A percentile compares a stretch with the other conserved stretches of the same genome.
Conservation (phyloP, 2,113 vertebrate genomes). For the Sylvicapra grimmia region DNA sequence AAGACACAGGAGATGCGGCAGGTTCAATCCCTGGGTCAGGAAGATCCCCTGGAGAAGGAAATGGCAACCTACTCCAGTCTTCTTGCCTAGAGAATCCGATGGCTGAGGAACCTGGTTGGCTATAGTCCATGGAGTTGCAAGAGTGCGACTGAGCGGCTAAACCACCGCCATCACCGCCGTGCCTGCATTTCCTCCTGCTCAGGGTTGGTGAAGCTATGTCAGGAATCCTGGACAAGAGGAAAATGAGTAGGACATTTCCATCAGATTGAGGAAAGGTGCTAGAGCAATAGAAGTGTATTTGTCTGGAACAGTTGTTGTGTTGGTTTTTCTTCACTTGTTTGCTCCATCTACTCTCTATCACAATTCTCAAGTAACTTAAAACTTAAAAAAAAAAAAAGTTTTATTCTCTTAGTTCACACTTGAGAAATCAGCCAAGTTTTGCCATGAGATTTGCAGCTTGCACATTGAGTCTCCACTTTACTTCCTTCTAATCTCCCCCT, state of each 20-base stretch:
- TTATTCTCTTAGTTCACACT: background rate
- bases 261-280: background rate
- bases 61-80: background rate
- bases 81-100: background rate
- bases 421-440: background rate
- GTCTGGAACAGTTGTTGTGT: background rate
- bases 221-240: background rate
- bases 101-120: background rate
- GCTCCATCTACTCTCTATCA: background rate
- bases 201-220: background rate
- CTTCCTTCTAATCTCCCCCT: background rate
- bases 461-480: background rate
- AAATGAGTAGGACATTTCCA: background rate
- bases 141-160: background rate
- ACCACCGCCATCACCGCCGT: fast-evolving
- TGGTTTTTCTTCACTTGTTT: background rate
- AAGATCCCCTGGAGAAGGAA: background rate
- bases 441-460: background rate
- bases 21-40: background rate
- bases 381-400: background rate
- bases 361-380: background rate
- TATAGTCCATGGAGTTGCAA: background rate
- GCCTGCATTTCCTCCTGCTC: background rate
- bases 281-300: background rate
- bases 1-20: background rate